Conservation (phyloP, 2,797 vertebrate genomes). For the Melanotaenia parkinsoni region DNA sequence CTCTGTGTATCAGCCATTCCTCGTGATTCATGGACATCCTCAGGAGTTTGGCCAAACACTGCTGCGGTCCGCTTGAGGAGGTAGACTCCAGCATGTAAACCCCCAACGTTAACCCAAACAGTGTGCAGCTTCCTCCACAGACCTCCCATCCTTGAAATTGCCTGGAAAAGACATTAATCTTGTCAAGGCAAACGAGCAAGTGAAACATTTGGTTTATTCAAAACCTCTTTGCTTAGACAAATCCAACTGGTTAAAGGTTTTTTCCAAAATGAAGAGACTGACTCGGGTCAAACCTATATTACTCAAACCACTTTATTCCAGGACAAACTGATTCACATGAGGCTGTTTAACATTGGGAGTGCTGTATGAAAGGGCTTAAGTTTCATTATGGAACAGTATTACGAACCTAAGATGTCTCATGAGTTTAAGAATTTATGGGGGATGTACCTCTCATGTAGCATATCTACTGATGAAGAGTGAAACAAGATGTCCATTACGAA, state of each 20-base stretch:
- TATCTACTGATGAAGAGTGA: not conserved
- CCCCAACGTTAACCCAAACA: slow-evolving; percentile 97
- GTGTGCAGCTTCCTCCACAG: slow-evolving; percentile 92
- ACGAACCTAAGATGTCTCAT: not conserved
- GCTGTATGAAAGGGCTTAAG: not conserved
- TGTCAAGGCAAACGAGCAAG: slow-evolving; percentile 49
- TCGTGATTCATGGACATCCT: slow-evolving; percentile 71
- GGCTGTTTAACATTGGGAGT: slow-evolving; percentile 21
- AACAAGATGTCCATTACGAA: not conserved
- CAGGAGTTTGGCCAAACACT: slow-evolving; percentile 76
- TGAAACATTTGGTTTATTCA: slow-evolving; percentile 44
- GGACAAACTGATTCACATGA: slow-evolving; percentile 10
- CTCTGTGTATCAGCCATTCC: slow-evolving; percentile 25
- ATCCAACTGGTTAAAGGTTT: slow-evolving; percentile 30
- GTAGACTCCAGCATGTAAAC: slow-evolving; percentile 94
- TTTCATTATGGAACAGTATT: not conserved
- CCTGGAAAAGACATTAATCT: slow-evolving; percentile 79
- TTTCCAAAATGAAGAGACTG: slow-evolving; percentile 11
- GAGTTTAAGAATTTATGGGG: not conserved
- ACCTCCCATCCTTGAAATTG: slow-evolving; percentile 89
- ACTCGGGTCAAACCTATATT: not conserved
- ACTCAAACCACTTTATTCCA: slow-evolving; percentile 25
- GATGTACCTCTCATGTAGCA: not conserved
- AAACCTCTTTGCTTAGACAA: slow-evolving; percentile 27
- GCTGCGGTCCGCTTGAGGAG: slow-evolving; percentile 88